Evolutionary conservation across 2,797 vertebrate species (phyloP).

Genomic region (Dallia pectoralis): DNA sequence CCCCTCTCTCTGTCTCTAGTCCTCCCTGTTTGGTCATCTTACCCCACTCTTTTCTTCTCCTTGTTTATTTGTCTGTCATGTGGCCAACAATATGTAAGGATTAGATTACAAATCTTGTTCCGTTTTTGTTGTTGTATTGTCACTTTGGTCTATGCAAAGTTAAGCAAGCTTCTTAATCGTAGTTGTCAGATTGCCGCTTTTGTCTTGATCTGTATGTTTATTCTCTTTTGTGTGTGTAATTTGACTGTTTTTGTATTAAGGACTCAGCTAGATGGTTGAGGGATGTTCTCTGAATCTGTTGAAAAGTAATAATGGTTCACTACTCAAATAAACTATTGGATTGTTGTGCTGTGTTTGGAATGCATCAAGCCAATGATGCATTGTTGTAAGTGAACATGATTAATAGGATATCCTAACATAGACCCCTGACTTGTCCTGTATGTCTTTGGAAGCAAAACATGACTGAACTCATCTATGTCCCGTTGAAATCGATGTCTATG

Average conservation of each 20-base stretch:
- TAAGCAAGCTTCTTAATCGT: slow-evolving; percentile 33
- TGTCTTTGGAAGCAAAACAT: not conserved
- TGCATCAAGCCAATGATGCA: slow-evolving; percentile 18
- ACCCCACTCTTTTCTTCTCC: slow-evolving; percentile 18
- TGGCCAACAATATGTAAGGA: slow-evolving; percentile 58
- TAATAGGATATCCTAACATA: slow-evolving; percentile 17
- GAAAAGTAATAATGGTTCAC: not conserved
- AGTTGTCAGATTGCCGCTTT: slow-evolving; percentile 56
- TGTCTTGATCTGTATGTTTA: slow-evolving; percentile 30
- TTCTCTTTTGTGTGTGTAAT: no score
- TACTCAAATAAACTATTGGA: not conserved
- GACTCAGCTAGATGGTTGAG: not conserved
- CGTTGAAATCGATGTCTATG: not conserved
- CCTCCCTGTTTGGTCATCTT: slow-evolving; percentile 32
- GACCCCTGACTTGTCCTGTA: slow-evolving; percentile 17
- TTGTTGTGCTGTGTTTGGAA: slow-evolving; percentile 15
- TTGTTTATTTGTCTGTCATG: slow-evolving; percentile 30
- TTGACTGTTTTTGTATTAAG: not conserved
- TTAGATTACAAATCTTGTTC: slow-evolving; percentile 21
- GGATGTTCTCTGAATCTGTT: not conserved
- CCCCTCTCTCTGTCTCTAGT: not conserved
- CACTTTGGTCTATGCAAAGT: slow-evolving; percentile 2
- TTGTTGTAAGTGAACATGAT: slow-evolving; percentile 24
- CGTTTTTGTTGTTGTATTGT: slow-evolving; percentile 13
- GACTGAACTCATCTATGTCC: not conserved